Conservation (phyloP, 2,888 invertebrate species). For the Apodemia zela region DNA sequence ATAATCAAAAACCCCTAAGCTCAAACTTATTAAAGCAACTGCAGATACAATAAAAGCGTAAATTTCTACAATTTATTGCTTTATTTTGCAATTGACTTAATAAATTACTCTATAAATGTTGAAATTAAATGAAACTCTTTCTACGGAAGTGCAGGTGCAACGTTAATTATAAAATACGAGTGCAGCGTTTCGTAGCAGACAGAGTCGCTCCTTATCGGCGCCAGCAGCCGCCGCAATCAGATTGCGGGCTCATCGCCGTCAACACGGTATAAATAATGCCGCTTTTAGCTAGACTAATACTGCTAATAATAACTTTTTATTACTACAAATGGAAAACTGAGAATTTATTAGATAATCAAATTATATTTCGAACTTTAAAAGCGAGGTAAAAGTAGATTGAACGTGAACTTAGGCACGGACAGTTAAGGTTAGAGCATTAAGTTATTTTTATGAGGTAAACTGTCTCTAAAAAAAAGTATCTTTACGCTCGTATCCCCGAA, state of each 20-base stretch:
- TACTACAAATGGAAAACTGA: slow-evolving; percentile 2
- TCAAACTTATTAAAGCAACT: background rate
- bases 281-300: slow-evolving; percentile 15
- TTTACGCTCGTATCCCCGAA: too few species aligned
- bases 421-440: background rate
- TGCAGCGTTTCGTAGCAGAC: slow-evolving; percentile 42
- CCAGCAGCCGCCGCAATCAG: slow-evolving; percentile 42
- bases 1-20: background rate
- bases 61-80: slow-evolving; percentile 2
- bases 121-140: slow-evolving; percentile 16
- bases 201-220: slow-evolving; percentile 44
- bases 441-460: too few species aligned
- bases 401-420: background rate
- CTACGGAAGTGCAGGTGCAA: slow-evolving; percentile 14
- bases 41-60: background rate
- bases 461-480: too few species aligned
- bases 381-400: background rate
- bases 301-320: slow-evolving; percentile 6
- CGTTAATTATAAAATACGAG: slow-evolving; percentile 29
- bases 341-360: slow-evolving; percentile 3
- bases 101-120: slow-evolving; percentile 15
- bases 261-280: slow-evolving; percentile 12
- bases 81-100: slow-evolving; percentile 11
- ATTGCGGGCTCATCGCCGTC: slow-evolving; percentile 33
- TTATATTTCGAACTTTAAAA: background rate